Base-by-base conservation (phyloP, 2,888 invertebrate species). In the Steinernema hermaphroditum region DNA sequence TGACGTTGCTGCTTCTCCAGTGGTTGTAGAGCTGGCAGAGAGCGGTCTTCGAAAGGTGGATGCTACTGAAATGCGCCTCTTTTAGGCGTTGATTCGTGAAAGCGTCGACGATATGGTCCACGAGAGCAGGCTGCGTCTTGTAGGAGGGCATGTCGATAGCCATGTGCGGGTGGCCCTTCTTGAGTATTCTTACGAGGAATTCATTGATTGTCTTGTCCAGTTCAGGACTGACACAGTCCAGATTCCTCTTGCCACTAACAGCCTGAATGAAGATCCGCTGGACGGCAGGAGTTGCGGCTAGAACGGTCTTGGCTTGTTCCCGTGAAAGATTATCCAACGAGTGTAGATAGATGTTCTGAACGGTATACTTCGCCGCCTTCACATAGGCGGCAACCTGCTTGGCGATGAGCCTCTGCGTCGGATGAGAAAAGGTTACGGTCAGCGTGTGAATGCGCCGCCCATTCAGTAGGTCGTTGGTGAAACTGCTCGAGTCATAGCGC, bases 121-220 rank as follows among this genome's bases (percentile, higher is more conserved):
- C 16, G 12, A 62, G 62, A 1, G 62, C 12, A 1, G 24, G 16
- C 16, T 62, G 62, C 2, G 32, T 32, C 62, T 14, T 34, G 62
- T 62, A 62, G 19, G 9, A 16, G 29, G 32, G 62, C 32, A 62
- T 29, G 32, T 62, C 12, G 29, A 62, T 6, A n/a, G 32, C 14
- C 4, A 62, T 16, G 2, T 32, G 1, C 62, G 62, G 29, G 14
- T 62, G 62, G 12, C 62, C 62, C 16, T 62, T 19, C 16, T 34
- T 29, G 1, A 62, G 62, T 8, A n/a, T 29, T 6, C 62, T 22
- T 8, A 32, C 16, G 16, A 62, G 16, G 34, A 62, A 62, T 9
- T 62, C 62, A 32, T 62, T 29, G 34, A 62, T 29, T 32, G 62
- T 8, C 27, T 34, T 62, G 62, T 62, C 62, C 32, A 62, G 27